These are phyloP conservation scores for Lypha dubia DNA, from an alignment of 2,888 invertebrate genomes.

Conservation along the genomic window DNA sequence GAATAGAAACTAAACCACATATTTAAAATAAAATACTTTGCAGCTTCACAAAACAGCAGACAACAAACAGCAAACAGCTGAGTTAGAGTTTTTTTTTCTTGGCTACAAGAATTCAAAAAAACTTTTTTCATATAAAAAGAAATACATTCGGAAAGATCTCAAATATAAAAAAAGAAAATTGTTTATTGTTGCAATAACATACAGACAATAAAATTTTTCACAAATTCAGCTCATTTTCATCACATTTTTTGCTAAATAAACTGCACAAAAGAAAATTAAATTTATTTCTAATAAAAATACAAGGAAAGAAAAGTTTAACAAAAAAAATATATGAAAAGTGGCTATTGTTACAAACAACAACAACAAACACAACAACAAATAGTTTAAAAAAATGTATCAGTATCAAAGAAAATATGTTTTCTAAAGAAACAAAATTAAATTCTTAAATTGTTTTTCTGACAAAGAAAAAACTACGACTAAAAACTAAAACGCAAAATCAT, in stretches of 20 bases:
- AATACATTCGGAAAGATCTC: background rate
- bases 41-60: background rate
- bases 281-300: background rate
- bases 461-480: background rate
- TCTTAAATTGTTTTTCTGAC: background rate
- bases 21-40: background rate
- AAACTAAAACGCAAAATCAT: slow-evolving; percentile 16
- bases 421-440: background rate
- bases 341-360: slow-evolving; percentile 10
- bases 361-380: slow-evolving; percentile 9
- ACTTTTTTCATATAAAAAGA: background rate
- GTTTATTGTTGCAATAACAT: slow-evolving; percentile 11
- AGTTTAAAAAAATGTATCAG: slow-evolving; percentile 24
- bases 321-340: no score
- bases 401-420: background rate
- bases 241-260: slow-evolving; percentile 12
- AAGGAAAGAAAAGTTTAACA: background rate
- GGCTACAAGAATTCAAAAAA: background rate
- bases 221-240: background rate
- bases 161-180: background rate
- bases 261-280: background rate
- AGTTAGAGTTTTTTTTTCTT: background rate
- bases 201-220: background rate
- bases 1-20: background rate
- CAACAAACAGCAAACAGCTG: slow-evolving; percentile 28